phyloP scores from a whole-genome alignment of 2,797 vertebrate species.

The Sphaeramia orbicularis region DNA sequence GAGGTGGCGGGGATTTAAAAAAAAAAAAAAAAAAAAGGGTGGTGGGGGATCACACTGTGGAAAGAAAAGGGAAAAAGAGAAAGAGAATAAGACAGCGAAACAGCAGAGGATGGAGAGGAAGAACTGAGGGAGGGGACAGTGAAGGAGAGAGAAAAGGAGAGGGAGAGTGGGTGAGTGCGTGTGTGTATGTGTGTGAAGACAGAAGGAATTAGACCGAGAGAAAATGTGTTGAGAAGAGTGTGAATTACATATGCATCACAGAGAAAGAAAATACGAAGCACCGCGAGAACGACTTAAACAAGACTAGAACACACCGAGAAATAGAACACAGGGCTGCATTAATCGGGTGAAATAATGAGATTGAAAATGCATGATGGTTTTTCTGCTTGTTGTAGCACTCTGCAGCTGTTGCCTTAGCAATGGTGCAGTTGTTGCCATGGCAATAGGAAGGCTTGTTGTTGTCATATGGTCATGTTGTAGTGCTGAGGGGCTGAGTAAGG shows the following conservation, averaged over 20 bases:
- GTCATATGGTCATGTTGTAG: slow-evolving; percentile 68
- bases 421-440: slow-evolving; percentile 88
- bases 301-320: slow-evolving; percentile 18
- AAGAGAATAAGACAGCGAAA: slow-evolving; percentile 73
- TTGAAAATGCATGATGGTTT: slow-evolving; percentile 55
- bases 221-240: slow-evolving; percentile 82
- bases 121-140: slow-evolving; percentile 75
- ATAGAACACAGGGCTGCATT: slow-evolving; percentile 26
- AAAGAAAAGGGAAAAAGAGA: slow-evolving; percentile 69
- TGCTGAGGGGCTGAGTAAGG: slow-evolving; percentile 41
- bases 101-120: slow-evolving; percentile 75
- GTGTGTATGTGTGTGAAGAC: slow-evolving; percentile 66
- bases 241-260: slow-evolving; percentile 84
- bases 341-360: slow-evolving; percentile 40
- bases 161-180: slow-evolving; percentile 63
- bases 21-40: slow-evolving; percentile 31
- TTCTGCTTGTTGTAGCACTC: slow-evolving; percentile 82
- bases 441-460: slow-evolving; percentile 81
- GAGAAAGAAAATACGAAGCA: slow-evolving; percentile 65
- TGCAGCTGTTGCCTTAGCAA: slow-evolving; percentile 86
- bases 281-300: slow-evolving; percentile 32
- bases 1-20: slow-evolving; percentile 65
- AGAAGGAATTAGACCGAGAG: slow-evolving; percentile 84
- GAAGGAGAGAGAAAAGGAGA: slow-evolving; percentile 68
- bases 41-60: slow-evolving; percentile 61